Evolutionary conservation across 1,140 invertebrate genomes (phyloP).

Genomic region (Nautilus pompilius): DNA sequence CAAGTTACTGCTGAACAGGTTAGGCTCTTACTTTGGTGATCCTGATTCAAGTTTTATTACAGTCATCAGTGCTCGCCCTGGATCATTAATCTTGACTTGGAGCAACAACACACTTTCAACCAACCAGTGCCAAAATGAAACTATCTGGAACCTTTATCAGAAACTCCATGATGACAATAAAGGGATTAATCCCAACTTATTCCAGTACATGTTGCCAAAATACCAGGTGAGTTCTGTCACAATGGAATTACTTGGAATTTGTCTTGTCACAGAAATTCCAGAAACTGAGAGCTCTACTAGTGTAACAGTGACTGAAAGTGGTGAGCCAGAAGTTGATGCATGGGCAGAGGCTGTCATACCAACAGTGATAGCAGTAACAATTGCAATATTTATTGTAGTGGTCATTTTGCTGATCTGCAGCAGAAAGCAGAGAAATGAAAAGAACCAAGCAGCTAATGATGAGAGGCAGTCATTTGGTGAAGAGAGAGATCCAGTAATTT

Average conservation of each 20-base stretch:
- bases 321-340: constrained; percentile 8
- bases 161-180: constrained; percentile 8
- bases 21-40: constrained; percentile 14
- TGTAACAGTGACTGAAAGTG: background rate
- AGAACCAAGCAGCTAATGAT: constrained; percentile 6
- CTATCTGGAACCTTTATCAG: constrained; percentile 2
- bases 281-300: background rate
- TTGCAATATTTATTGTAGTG: constrained; percentile 22
- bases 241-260: constrained; percentile 7
- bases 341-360: constrained; percentile 20
- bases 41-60: constrained; percentile 5
- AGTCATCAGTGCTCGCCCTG: constrained; percentile 11
- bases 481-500: constrained; percentile 31
- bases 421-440: constrained; percentile 6
- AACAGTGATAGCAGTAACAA: constrained; percentile 12
- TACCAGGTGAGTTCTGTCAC: background rate
- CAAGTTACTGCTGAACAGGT: constrained; percentile 6
- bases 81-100: constrained; percentile 24
- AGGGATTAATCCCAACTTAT: constrained; percentile 7
- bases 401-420: constrained; percentile 18
- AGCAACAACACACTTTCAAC: constrained; percentile 18
- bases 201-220: constrained; percentile 5
- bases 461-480: constrained; percentile 29
- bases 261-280: background rate
- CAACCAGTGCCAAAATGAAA: constrained; percentile 9